Evolutionary conservation across 2,113 vertebrate species (phyloP).

Genomic region (Arothron firmamentum): DNA sequence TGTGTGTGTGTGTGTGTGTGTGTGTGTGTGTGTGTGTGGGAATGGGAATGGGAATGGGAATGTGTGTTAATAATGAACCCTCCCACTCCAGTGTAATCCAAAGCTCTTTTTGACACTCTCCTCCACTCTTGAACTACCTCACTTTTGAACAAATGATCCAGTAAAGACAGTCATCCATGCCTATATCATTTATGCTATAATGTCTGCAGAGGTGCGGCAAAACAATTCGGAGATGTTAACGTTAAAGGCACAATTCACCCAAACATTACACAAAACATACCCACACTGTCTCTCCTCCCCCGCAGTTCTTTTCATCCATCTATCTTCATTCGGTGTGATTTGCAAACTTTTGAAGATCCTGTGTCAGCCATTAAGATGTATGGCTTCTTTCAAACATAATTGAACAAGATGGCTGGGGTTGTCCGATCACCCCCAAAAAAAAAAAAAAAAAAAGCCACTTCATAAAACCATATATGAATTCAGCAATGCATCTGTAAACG

Average conservation of each 20-base stretch:
- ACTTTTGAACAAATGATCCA: slow-evolving; percentile 57
- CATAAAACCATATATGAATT: neutral
- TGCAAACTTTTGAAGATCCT: no score
- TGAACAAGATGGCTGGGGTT: no score
- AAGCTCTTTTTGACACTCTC: slow-evolving; percentile 57
- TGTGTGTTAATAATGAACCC: slow-evolving; percentile 39
- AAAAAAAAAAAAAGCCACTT: no score
- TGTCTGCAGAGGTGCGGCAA: slow-evolving; percentile 39
- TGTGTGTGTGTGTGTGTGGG: slow-evolving; percentile 18
- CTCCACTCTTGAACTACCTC: slow-evolving; percentile 51
- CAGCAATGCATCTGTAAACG: neutral
- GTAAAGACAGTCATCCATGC: slow-evolving; percentile 46
- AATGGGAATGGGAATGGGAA: slow-evolving; percentile 4
- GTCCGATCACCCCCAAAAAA: no score
- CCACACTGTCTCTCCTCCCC: no score
- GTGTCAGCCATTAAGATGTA: no score
- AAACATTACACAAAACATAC: no score
- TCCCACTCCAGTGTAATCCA: slow-evolving; percentile 45
- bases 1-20: slow-evolving; percentile 33
- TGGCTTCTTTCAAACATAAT: no score
- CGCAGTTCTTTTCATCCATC: no score
- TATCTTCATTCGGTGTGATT: no score
- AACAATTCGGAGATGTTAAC: slow-evolving; percentile 19
- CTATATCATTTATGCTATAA: slow-evolving; percentile 47
- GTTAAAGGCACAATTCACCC: slow-evolving; percentile 5